Conservation (phyloP, 2,888 invertebrate species). For the Cosmia trapezina region DNA sequence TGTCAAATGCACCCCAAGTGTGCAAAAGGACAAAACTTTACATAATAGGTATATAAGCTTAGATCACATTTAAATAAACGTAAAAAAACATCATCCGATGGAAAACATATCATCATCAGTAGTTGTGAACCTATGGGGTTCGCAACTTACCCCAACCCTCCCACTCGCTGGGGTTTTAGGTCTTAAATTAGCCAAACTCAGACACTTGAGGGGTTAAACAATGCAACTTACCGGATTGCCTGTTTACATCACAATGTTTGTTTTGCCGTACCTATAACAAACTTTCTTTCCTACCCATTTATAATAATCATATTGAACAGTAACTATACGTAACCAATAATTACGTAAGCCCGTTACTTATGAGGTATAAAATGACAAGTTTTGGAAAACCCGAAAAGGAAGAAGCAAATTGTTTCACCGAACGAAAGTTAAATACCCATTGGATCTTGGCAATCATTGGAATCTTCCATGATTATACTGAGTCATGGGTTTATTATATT, state of each 20-base stretch:
- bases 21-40: too few relatives aligned
- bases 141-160: too few relatives aligned
- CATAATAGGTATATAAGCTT: too few relatives aligned
- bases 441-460: not conserved
- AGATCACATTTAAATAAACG: too few relatives aligned
- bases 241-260: not conserved
- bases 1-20: too few relatives aligned
- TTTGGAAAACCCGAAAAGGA: constrained; percentile 20
- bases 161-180: too few relatives aligned
- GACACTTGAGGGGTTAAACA: too few relatives aligned
- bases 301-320: not conserved
- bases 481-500: constrained; percentile 41
- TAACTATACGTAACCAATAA: not conserved
- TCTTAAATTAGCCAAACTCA: too few relatives aligned
- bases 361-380: not conserved
- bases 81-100: too few relatives aligned
- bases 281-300: constrained; percentile 2
- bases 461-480: constrained; percentile 47
- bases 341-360: constrained; percentile 22
- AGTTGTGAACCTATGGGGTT: too few relatives aligned
- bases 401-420: constrained; percentile 6
- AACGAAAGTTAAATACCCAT: constrained; percentile 13
- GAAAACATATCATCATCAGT: too few relatives aligned
- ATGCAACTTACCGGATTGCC: not conserved
- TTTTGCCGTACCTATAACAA: not conserved